These are phyloP conservation scores for Papilio glaucus DNA, from an alignment of 1,140 invertebrate genomes.

Conservation along the genomic window DNA sequence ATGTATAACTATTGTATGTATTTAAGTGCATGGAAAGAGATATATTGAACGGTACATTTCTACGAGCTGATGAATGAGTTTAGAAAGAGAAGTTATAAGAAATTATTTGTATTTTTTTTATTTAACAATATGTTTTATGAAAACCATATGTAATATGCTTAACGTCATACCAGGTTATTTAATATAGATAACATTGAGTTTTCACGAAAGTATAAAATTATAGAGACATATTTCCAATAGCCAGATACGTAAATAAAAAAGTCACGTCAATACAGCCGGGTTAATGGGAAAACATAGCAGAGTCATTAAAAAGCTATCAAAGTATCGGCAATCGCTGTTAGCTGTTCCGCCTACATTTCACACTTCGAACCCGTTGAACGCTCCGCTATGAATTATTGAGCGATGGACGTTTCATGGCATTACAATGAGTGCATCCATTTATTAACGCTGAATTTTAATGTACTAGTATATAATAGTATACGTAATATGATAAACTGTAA, in stretches of 20 bases:
- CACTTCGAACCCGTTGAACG: slow-evolving; percentile 17
- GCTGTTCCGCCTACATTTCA: slow-evolving; percentile 33
- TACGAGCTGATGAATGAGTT: no score
- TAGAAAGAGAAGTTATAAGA: no score
- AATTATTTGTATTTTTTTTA: no score
- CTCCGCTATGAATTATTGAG: slow-evolving; percentile 15
- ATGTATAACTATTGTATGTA: no score
- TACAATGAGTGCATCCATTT: background rate
- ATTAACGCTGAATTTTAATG: background rate
- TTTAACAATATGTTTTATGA: no score
- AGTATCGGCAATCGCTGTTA: slow-evolving; percentile 16
- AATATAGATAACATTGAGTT: background rate
- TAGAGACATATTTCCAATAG: background rate
- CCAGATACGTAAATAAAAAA: slow-evolving; percentile 13
- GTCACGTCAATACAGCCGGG: slow-evolving; percentile 15
- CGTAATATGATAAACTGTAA: no score
- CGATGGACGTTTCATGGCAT: slow-evolving; percentile 10
- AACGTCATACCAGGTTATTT: background rate
- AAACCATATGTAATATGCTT: no score
- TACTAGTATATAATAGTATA: no score
- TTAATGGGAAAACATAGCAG: slow-evolving; percentile 23
- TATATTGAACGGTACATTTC: no score
- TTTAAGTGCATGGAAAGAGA: no score
- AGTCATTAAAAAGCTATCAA: slow-evolving; percentile 32
- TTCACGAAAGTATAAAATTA: background rate